These are phyloP conservation scores for Archivesica marissinica DNA, from an alignment of 1,140 invertebrate species.

Conservation along the genomic window DNA sequence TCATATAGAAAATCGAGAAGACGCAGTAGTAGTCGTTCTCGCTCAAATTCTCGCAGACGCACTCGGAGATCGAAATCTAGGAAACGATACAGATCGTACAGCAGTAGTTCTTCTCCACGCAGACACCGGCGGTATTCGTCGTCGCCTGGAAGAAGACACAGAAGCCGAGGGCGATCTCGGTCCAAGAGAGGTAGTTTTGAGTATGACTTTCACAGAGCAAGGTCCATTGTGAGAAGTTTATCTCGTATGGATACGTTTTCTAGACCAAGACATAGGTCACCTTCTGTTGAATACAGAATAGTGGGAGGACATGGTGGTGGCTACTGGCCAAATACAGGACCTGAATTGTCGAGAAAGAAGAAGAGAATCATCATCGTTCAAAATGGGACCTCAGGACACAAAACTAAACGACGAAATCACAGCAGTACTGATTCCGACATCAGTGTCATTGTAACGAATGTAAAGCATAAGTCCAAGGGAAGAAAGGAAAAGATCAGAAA, in stretches of 20 bases:
- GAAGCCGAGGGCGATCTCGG: slow-evolving; percentile 2
- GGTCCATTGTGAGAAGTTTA: slow-evolving; percentile 46
- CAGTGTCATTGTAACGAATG: slow-evolving; percentile 46
- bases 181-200: slow-evolving; percentile 45
- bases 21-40: slow-evolving; percentile 30
- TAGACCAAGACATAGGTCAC: slow-evolving; percentile 13
- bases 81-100: slow-evolving; percentile 13
- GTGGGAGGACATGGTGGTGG: slow-evolving; percentile 5
- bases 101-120: background rate
- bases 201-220: slow-evolving; percentile 56
- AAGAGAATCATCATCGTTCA: slow-evolving; percentile 45
- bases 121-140: background rate
- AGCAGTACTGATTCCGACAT: slow-evolving; percentile 58
- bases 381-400: background rate
- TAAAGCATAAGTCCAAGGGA: background rate
- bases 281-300: slow-evolving; percentile 41
- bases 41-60: slow-evolving; percentile 26
- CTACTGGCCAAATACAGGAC: slow-evolving; percentile 26
- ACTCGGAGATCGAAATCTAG: slow-evolving; percentile 22
- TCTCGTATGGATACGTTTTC: slow-evolving; percentile 49
- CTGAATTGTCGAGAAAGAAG: slow-evolving; percentile 31
- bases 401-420: slow-evolving; percentile 13
- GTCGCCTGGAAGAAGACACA: slow-evolving; percentile 1
- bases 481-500: slow-evolving; percentile 14
- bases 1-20: slow-evolving; percentile 23